phyloP scores from a whole-genome alignment of 2,113 vertebrate genomes.

The Syngnathus floridae region DNA sequence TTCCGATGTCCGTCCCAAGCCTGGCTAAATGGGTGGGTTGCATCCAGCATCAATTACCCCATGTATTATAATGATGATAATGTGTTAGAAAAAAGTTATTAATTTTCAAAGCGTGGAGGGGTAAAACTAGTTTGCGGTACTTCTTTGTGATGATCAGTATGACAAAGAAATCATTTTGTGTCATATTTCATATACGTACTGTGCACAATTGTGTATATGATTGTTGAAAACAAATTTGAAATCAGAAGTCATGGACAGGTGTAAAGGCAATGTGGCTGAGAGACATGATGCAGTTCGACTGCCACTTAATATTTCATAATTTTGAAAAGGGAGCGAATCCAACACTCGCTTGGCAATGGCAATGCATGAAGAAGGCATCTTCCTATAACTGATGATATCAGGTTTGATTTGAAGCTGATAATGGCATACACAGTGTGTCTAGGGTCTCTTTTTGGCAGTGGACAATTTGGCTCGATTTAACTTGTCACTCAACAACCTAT shows the following conservation, averaged over 20 bases:
- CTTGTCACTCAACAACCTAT: constrained; percentile 69
- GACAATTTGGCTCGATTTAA: constrained; percentile 75
- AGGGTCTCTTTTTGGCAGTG: constrained; percentile 60
- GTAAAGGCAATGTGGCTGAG: neutral
- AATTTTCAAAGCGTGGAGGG: no score
- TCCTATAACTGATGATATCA: neutral
- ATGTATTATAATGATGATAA: no score
- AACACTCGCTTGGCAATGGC: no score
- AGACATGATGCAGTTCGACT: neutral
- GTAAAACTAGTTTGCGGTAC: no score
- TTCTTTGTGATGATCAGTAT: neutral
- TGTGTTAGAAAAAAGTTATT: no score
- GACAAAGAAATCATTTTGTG: neutral
- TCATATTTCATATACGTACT: neutral
- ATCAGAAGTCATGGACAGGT: neutral
- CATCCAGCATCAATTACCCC: no score
- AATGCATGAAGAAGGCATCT: neutral
- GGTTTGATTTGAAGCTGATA: neutral
- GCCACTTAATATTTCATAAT: neutral
- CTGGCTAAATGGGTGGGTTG: neutral
- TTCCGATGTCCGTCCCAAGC: neutral
- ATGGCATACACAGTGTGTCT: neutral
- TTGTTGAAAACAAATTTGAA: neutral
- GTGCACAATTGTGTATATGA: neutral
- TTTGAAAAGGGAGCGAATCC: neutral